Base-by-base conservation (phyloP, 2,888 invertebrate species). In the Habroteleia sp. region DNA sequence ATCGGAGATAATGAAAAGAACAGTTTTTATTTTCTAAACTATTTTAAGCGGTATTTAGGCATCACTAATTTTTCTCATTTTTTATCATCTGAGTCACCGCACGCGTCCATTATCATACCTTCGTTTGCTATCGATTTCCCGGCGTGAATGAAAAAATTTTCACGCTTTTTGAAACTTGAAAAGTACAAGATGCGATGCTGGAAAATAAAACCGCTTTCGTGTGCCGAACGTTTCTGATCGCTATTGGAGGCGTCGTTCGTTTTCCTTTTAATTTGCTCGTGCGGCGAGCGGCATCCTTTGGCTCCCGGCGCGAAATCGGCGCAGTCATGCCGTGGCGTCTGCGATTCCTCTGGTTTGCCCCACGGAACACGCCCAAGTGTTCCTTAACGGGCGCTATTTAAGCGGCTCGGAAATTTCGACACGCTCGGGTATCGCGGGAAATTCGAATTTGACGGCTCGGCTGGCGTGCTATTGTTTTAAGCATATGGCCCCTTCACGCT, bases 311-410 rank as follows among this genome's bases (percentile, higher is more conserved):
- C 50, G 54, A 52, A 52, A 73, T 83, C 62, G 65, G 79, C 80
- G 73, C 63, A 83, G 85, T 85, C 85, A 86, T 83, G 76, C 77
- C 77, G 81, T 80, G 85, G 85, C 84, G 84, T 83, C 85, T 81
- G 77, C 75, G 76, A 81, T 79, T 79, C 78, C 68, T 44, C 42
- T 62, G 31, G 41, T 65, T 48, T 10, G 39, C 31, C 7, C 37
- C 31, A 3, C 17, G 41, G 37, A 63, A 68, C 56, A 44, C 58
- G 66, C 76, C 62, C 54, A 50, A 56, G 46, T n/a, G 54, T 56
- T 29, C 56, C 33, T 71, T 50, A 60, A 65, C 72, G 20, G 69
- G 48, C 52, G 23, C 52, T 74, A 58, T 74, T 77, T 68, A 74
- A 74, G 58, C 52, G 71, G 73, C 50, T 52, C 62, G 17, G 66